Percentiles rank a stretch among this genome's conserved stretches.
phyloP scores from a whole-genome alignment of 2,797 vertebrate species.

The Acridotheres tristis region DNA sequence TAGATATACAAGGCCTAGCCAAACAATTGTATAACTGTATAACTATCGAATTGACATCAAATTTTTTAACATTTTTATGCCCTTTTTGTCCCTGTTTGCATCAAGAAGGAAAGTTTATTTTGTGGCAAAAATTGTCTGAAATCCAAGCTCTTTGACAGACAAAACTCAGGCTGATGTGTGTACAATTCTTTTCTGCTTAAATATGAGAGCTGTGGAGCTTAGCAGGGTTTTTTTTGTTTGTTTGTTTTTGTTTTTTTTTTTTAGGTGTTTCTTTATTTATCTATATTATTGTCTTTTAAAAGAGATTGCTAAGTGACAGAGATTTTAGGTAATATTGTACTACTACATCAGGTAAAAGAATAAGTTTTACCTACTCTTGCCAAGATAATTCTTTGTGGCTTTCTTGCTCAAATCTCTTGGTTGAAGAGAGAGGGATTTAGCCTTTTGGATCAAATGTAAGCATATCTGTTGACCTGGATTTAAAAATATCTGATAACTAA shows the following conservation, averaged over 20 bases:
- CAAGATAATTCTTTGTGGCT: neutral
- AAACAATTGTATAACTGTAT: neutral
- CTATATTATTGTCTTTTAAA: neutral
- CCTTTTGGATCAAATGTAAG: neutral
- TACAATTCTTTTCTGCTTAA: neutral
- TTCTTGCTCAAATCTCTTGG: neutral
- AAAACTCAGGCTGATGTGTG: neutral
- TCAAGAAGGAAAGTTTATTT: neutral
- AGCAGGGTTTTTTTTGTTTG: neutral
- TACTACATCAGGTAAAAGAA: neutral
- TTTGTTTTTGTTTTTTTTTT: neutral
- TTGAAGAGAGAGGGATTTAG: neutral
- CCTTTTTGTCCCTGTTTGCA: neutral
- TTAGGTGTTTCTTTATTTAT: neutral
- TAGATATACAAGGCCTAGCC: neutral
- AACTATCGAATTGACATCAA: neutral
- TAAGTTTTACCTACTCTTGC: neutral
- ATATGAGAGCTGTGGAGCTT: neutral
- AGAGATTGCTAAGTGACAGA: neutral
- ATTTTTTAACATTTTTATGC: neutral
- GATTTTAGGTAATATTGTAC: neutral
- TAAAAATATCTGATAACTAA: neutral
- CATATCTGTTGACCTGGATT: neutral
- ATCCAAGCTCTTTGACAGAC: neutral
- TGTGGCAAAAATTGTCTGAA: neutral